Base-by-base conservation (phyloP, 2,888 invertebrate genomes). In the Lamellibrachia satsuma region DNA sequence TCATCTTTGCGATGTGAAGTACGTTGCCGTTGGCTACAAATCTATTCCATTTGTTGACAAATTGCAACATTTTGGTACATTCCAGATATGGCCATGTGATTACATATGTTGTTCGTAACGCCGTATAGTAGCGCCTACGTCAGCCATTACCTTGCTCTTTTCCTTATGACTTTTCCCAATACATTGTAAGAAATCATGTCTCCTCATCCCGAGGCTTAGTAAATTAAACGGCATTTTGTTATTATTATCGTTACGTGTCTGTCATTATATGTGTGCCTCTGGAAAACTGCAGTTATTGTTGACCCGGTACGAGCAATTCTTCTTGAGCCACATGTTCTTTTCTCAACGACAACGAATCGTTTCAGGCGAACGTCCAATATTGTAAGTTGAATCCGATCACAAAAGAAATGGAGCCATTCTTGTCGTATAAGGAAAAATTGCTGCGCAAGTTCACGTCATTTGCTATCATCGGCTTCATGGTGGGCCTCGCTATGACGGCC, bases 401-500 rank as follows among this genome's bases (percentile, higher is more conserved):
- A 11, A 11, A 75, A 11, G 6, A 22, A 95, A 98, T 98, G 95
- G 99, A 99, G 95, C 98, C 99, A 0, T 99, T 98, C 95, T 97
- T 99, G 95, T 98, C 99, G 0, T 97, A 97, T 0, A 98, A 97
- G 97, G 96, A 96, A 93, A 96, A 95, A 93, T 92, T 94, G 52
- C 93, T 94, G 27, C 94, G 96, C 52, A 94, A 95, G 92, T 92
- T 93, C 60, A 95, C 96, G 11, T 95, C 96, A 3, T 91, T 95
- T 22, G 94, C 94, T 39, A 98, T 98, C n/a, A 98, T 99, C 0
- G 97, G 98, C 51, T 98, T 99, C 95, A 99, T 99, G 98, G 99
- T 99, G 93, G 97, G 97, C 90, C 97, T 98, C 90, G 98, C 99
- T 0, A 96, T 99, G 94, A 98, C 98, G 0, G 98, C 99, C 0